Evolutionary conservation across 2,113 vertebrate genomes (phyloP).

Genomic region (Tachuris rubrigastra): DNA sequence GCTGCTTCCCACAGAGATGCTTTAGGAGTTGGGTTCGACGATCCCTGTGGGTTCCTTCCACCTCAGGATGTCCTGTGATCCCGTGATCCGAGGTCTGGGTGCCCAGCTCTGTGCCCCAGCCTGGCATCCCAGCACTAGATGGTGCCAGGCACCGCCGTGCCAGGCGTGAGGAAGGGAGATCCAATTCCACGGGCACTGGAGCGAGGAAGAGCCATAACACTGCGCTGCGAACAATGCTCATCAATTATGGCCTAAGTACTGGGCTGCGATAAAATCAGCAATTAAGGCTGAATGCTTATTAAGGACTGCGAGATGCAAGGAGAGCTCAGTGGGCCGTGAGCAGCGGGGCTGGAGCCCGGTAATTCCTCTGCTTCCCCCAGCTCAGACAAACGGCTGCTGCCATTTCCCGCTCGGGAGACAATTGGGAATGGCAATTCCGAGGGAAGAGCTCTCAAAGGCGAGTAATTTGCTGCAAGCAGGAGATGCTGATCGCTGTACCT

Average conservation of each 20-base stretch:
- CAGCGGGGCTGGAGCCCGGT: background rate
- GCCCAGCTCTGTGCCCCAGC: background rate
- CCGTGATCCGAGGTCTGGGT: accelerated
- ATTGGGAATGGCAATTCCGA: background rate
- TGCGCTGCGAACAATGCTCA: background rate
- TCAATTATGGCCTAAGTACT: background rate
- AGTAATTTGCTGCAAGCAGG: background rate
- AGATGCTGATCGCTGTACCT: accelerated
- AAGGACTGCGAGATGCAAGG: background rate
- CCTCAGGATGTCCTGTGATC: background rate
- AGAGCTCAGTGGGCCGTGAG: background rate
- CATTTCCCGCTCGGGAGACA: background rate
- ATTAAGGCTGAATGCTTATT: constrained; percentile 39
- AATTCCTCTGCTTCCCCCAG: background rate
- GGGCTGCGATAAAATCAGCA: constrained; percentile 18
- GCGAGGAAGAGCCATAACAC: background rate
- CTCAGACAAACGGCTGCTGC: background rate
- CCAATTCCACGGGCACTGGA: background rate
- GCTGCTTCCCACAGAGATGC: accelerated
- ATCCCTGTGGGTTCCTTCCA: background rate
- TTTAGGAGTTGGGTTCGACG: accelerated
- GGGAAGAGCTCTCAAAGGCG: background rate
- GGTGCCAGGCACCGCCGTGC: background rate
- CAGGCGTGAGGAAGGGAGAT: accelerated
- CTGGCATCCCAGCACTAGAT: background rate